phyloP scores from a whole-genome alignment of 2,888 invertebrate genomes.

The Patella depressa region DNA sequence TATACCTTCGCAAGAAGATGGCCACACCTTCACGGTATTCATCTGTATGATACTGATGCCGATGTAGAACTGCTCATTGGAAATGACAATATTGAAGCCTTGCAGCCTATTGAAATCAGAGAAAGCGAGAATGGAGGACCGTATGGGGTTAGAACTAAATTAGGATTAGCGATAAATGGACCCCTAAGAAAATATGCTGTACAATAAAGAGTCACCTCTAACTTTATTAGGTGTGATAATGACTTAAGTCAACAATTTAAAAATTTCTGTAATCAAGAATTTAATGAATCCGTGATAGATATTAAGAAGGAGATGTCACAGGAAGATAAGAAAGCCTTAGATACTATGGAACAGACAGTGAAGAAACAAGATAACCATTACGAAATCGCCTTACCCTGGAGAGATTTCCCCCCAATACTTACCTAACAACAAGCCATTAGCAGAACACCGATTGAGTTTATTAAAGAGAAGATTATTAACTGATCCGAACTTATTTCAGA shows the following conservation, averaged over 20 bases:
- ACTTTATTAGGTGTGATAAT: constrained; percentile 74
- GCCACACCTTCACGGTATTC: too few relatives aligned
- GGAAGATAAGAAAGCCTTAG: constrained; percentile 71
- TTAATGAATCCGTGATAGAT: constrained; percentile 76
- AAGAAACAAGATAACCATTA: background rate
- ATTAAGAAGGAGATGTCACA: constrained; percentile 85
- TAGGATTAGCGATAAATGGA: too few relatives aligned
- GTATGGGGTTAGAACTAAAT: too few relatives aligned
- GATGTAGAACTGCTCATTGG: too few relatives aligned
- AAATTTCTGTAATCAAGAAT: constrained; percentile 73
- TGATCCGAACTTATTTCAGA: constrained; percentile 8
- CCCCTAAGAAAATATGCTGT: too few relatives aligned
- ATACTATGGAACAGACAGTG: constrained; percentile 18
- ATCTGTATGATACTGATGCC: too few relatives aligned
- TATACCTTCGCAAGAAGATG: too few relatives aligned
- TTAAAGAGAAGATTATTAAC: constrained; percentile 12
- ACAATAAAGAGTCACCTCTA: too few relatives aligned
- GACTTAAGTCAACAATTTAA: constrained; percentile 85
- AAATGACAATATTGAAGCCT: too few relatives aligned
- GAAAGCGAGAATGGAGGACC: too few relatives aligned
- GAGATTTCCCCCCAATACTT: background rate
- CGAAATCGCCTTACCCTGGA: constrained; percentile 9
- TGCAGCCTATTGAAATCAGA: too few relatives aligned
- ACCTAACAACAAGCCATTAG: constrained; percentile 6
- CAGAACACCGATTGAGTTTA: background rate